These are phyloP conservation scores for Macrophya alboannulata DNA, from an alignment of 2,888 invertebrate genomes.

Conservation along the genomic window DNA sequence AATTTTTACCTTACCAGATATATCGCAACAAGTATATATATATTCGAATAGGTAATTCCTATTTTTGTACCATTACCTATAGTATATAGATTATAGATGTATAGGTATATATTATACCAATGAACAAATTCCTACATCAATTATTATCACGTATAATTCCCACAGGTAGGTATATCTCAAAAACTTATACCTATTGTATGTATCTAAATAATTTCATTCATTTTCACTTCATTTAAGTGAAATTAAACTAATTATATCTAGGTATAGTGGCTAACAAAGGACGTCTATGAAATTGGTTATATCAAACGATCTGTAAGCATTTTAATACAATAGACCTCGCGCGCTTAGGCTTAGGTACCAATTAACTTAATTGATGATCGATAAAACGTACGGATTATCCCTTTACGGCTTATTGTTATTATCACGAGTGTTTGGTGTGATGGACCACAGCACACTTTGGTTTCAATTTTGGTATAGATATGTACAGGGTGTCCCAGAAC, in stretches of 20 bases:
- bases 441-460: neutral
- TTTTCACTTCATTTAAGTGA: neutral
- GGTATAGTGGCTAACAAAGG: neutral
- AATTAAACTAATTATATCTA: neutral
- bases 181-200: neutral
- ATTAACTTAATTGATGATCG: slow-evolving; percentile 39
- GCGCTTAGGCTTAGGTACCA: slow-evolving; percentile 17
- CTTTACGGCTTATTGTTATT: neutral
- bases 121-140: slow-evolving; percentile 15
- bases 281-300: neutral
- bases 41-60: slow-evolving; percentile 26
- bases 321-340: neutral
- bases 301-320: neutral
- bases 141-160: neutral
- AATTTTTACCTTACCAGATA: neutral
- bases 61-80: slow-evolving; percentile 37
- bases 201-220: neutral
- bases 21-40: neutral
- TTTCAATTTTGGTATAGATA: neutral
- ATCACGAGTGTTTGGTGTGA: neutral
- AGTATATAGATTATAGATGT: neutral
- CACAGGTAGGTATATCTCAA: neutral
- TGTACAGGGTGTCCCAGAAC: too few relatives aligned
- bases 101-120: neutral
- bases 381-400: neutral